Evolutionary conservation across 2,797 vertebrate genomes (phyloP), one percentile per base, ranked within the genome.

Genomic region (Aulostomus chinensis): DNA sequence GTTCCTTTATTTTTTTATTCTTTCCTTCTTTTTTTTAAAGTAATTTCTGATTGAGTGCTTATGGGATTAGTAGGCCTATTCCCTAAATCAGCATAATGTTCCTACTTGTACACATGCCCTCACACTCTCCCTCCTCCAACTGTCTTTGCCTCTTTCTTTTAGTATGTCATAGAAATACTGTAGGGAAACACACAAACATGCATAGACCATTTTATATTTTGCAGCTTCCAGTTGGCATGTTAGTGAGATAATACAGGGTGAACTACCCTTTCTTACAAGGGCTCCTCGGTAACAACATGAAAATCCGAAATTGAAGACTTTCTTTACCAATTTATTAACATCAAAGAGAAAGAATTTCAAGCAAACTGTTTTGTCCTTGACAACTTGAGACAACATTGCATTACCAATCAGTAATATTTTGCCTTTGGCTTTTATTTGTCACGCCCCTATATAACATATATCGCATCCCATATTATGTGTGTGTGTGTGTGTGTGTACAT

Each of bases 11-110:
- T 49, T 35, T 61, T 29, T 31, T 58, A 48, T 34, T 9, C 39
- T 10, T 35, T 12, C n/a, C 16, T 37, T 34, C 17, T 22, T 29
- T 41, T 76, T 61, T 73, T 54, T 53, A 2, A 38, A 72, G 65
- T 70, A 36, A 68, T 76, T 81, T 76, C 51, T 59, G 51, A 73
- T 53, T 70, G 60, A 49, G 49, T 42, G 34, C 40, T 70, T 69
- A 68, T 66, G 36, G 53, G 65, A 85, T 82, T 78, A 76, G 53
- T 49, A 64, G 64, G 22, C 65, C 61, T 68, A 57, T 51, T 62
- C 35, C 26, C 71, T 43, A 78, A 72, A 79, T 78, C 73, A 64
- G 55, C 17, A 20, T 78, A 67, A 80, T 61, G 60, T 80, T 12
- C 57, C 57, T 59, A 63, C 58, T 60, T 38, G 55, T 49, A 60